A percentile compares a stretch with the other conserved stretches of the same genome.
phyloP scores from a whole-genome alignment of 2,888 invertebrate genomes.

The Agriopis leucophaearia region DNA sequence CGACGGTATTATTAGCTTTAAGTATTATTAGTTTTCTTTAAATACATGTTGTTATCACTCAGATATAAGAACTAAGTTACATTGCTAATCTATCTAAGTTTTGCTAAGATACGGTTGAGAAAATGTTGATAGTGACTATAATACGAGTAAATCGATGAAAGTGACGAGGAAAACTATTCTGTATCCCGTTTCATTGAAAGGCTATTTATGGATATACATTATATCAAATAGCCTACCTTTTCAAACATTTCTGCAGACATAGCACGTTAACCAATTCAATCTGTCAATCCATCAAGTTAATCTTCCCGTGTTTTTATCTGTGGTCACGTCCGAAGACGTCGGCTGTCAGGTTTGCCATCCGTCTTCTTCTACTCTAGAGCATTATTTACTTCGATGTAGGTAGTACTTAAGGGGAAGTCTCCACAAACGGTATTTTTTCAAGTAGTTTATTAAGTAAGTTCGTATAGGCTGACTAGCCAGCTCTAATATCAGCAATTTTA shows the following conservation, averaged over 20 bases:
- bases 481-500: too few relatives aligned
- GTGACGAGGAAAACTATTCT: slow-evolving; percentile 1
- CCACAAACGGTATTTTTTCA: not conserved
- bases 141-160: slow-evolving; percentile 1
- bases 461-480: too few relatives aligned
- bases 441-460: not conserved
- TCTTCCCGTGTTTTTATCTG: slow-evolving; percentile 39
- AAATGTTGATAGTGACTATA: not conserved
- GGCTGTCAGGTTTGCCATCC: slow-evolving; percentile 32
- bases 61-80: too few relatives aligned
- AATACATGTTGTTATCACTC: too few relatives aligned
- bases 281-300: slow-evolving; percentile 39
- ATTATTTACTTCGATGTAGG: slow-evolving; percentile 34
- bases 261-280: slow-evolving; percentile 27
- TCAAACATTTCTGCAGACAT: slow-evolving; percentile 9
- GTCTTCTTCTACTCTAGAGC: slow-evolving; percentile 41
- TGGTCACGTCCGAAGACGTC: slow-evolving; percentile 39
- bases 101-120: too few relatives aligned
- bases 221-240: slow-evolving; percentile 4
- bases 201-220: slow-evolving; percentile 14
- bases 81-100: too few relatives aligned
- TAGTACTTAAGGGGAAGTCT: slow-evolving; percentile 12
- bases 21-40: too few relatives aligned
- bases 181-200: not conserved
- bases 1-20: too few relatives aligned